A percentile compares a stretch with the other conserved stretches of the same genome.
Evolutionary conservation across 2,797 vertebrate species (phyloP).

Genomic region (Pelobates cultripes): DNA sequence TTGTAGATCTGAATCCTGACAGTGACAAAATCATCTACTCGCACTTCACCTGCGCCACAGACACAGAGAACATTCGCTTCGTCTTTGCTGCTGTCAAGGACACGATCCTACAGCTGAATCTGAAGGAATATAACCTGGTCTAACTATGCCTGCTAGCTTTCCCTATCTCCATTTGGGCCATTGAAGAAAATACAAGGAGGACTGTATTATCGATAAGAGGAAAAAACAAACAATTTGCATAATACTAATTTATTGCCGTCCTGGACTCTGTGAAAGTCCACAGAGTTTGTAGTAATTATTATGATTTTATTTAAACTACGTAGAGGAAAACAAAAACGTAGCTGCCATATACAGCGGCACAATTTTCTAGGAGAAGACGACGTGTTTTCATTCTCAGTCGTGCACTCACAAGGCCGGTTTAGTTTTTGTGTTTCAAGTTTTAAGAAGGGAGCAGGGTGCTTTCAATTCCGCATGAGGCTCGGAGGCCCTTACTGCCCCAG

Average conservation of each 20-base stretch:
- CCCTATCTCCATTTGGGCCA: conserved; percentile 60
- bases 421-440: conserved; percentile 49
- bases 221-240: conserved; percentile 76
- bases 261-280: conserved; percentile 77
- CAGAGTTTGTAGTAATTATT: conserved; percentile 85
- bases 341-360: conserved; percentile 73
- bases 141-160: conserved; percentile 72
- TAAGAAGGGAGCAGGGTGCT: conserved; percentile 65
- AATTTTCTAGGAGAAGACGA: conserved; percentile 71
- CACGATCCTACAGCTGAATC: conserved; percentile 95
- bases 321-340: conserved; percentile 66
- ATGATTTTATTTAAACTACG: conserved; percentile 87
- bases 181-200: conserved; percentile 71
- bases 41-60: conserved; percentile 96
- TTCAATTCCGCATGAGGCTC: conserved; percentile 50
- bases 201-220: conserved; percentile 82
- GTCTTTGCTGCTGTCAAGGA: conserved; percentile 97
- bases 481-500: conserved; percentile 25
- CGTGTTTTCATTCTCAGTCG: conserved; percentile 73
- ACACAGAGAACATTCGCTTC: conserved; percentile 96
- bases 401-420: conserved; percentile 67
- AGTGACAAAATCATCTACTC: conserved; percentile 98
- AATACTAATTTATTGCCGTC: conserved; percentile 93
- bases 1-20: conserved; percentile 96
- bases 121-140: conserved; percentile 97